A percentile compares a stretch with the other conserved stretches of the same genome.
These are phyloP conservation scores for Serripes groenlandicus DNA, from an alignment of 2,888 invertebrate species.

Conservation along the genomic window DNA sequence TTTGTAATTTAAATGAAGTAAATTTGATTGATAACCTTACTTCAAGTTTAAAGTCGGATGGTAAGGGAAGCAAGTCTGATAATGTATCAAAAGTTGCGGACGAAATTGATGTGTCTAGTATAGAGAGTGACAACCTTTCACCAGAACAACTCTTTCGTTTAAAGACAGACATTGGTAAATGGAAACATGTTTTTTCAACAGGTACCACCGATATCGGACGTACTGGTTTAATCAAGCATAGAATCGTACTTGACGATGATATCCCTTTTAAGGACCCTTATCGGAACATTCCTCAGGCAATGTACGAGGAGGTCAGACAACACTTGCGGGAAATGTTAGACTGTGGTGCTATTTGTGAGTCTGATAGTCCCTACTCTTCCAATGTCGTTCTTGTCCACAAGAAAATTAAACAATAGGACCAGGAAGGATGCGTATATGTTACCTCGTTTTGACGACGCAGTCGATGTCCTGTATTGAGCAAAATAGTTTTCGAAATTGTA, in stretches of 20 bases:
- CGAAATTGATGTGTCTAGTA: too few species aligned
- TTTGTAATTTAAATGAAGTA: too few species aligned
- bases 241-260: slow-evolving; percentile 35
- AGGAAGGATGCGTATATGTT: background rate
- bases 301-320: slow-evolving; percentile 39
- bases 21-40: too few species aligned
- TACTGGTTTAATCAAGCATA: slow-evolving; percentile 32
- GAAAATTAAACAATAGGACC: background rate
- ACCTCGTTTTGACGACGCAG: background rate
- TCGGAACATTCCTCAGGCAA: slow-evolving; percentile 31
- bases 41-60: too few species aligned
- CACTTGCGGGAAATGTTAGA: slow-evolving; percentile 48
- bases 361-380: background rate
- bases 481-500: background rate
- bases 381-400: background rate
- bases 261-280: slow-evolving; percentile 39
- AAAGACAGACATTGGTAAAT: too few species aligned
- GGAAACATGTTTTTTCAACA: background rate
- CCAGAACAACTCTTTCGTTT: too few species aligned
- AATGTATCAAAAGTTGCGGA: too few species aligned
- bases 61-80: too few species aligned
- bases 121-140: too few species aligned
- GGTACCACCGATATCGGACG: slow-evolving; percentile 30
- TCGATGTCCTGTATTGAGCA: background rate
- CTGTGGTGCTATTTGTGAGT: slow-evolving; percentile 24